These are phyloP conservation scores for Onychostoma macrolepis DNA, from an alignment of 2,113 vertebrate species.

Conservation along the genomic window DNA sequence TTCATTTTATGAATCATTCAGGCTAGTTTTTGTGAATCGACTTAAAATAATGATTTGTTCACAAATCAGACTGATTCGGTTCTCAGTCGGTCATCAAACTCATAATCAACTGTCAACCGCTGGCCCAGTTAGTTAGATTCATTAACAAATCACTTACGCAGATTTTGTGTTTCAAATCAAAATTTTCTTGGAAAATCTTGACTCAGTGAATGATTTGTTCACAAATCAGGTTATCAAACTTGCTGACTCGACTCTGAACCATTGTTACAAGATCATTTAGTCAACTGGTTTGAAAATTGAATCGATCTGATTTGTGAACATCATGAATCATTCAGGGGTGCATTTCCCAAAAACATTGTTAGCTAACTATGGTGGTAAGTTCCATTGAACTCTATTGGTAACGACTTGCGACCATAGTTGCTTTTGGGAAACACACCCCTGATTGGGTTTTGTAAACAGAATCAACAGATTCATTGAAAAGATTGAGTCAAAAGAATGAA, in stretches of 20 bases:
- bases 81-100: background rate
- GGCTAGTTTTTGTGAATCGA: background rate
- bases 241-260: background rate
- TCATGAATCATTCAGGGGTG: too few relatives aligned
- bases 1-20: background rate
- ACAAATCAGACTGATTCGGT: background rate
- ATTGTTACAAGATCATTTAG: background rate
- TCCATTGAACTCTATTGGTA: too few relatives aligned
- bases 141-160: background rate
- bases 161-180: background rate
- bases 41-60: background rate
- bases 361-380: too few relatives aligned
- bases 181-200: background rate
- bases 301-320: background rate
- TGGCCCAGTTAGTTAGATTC: background rate
- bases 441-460: too few relatives aligned
- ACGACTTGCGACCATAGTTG: too few relatives aligned
- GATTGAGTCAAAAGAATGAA: too few relatives aligned
- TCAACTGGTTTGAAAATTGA: background rate
- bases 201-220: background rate
- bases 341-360: too few relatives aligned
- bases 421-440: too few relatives aligned
- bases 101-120: background rate
- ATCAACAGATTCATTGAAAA: too few relatives aligned
- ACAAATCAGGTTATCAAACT: background rate